Evolutionary conservation across 2,113 vertebrate genomes (phyloP), one percentile per base, ranked within the genome.

Genomic region (Rana temporaria): DNA sequence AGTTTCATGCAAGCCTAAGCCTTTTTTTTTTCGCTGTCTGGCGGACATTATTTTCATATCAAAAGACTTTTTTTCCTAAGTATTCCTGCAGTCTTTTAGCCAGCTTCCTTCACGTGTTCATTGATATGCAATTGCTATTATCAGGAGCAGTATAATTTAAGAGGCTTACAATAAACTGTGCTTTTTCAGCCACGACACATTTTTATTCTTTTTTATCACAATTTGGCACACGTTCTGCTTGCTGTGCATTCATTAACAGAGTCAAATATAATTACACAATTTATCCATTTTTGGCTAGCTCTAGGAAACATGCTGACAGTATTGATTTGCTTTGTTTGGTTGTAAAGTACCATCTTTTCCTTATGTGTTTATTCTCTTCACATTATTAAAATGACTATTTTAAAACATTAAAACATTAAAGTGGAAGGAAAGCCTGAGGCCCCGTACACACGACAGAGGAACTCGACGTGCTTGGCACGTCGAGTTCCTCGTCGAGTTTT

Each of bases 51-150:
- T 80, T 70, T 70, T 70, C 65, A 68, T 79, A 79, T 79, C 26
- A 79, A 79, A 79, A 63, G 67, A 62, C 66, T n/a, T 60, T 18
- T 70, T 48, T 79, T 62, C 32, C 56, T 66, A 60, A 70, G 66
- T 69, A 56, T 55, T 62, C 48, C 68, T 80, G 34, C 20, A 20
- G 69, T 38, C 34, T 60, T 11, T 32, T 19, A 60, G 67, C 56
- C 56, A 70, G 32, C 20, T 80, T 62, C 56, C 53, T 62, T 80
- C 78, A 69, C 56, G 55, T 80, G 78, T 80, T 70, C 78, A 70
- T 80, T 80, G 78, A 70, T 70, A 80, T 80, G 78, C 78, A 80
- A 59, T 80, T 62, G 78, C 78, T 80, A 80, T 80, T 80, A 80
- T 69, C 66, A 69, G 32, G 66, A 80, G 66, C 78, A 48, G 66